phyloP scores from a whole-genome alignment of 2,797 vertebrate genomes.

The Urocyon cinereoargenteus region DNA sequence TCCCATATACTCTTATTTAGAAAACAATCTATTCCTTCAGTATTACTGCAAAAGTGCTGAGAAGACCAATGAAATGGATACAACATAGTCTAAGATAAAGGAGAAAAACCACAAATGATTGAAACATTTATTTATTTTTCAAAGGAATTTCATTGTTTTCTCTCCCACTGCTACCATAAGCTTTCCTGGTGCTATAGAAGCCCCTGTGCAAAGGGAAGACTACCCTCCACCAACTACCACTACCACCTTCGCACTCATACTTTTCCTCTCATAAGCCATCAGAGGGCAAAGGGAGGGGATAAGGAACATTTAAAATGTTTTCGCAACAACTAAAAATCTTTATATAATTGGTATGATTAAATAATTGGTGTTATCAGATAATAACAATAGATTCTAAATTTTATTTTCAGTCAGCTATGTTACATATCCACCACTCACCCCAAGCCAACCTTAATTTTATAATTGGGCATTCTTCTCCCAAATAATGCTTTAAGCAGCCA shows the following conservation, averaged over 20 bases:
- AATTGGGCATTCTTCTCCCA: background rate
- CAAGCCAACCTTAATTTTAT: background rate
- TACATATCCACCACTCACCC: background rate
- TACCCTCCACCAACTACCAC: background rate
- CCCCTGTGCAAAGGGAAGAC: background rate
- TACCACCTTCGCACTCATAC: background rate
- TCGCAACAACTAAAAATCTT: background rate
- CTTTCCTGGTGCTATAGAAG: background rate
- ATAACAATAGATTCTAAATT: background rate
- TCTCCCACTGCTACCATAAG: background rate
- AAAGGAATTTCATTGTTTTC: background rate
- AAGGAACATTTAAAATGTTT: background rate
- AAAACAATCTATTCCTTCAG: background rate
- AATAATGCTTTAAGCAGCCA: background rate
- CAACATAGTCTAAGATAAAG: background rate
- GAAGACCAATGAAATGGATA: background rate
- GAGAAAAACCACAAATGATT: background rate
- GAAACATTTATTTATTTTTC: background rate
- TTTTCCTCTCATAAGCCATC: background rate
- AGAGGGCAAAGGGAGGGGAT: accelerated
- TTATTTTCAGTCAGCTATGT: background rate
- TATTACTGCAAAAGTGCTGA: background rate
- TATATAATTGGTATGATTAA: background rate
- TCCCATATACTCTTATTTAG: background rate
- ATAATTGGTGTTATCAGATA: background rate